Evolutionary conservation across 2,888 invertebrate species (phyloP).

Genomic region (Idaea straminata): DNA sequence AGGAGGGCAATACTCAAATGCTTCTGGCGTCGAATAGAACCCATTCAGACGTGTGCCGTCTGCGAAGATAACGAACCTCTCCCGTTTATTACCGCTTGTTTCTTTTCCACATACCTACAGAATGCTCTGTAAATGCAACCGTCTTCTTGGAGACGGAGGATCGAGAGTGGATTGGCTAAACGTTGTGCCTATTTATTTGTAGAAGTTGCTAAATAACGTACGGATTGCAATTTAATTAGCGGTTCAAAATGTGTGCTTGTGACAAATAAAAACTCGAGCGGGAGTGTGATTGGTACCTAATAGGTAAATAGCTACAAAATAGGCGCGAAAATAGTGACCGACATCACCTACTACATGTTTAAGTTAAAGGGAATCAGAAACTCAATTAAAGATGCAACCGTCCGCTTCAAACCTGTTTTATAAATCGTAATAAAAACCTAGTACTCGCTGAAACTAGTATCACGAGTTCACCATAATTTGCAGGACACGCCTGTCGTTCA

Average conservation of each 20-base stretch:
- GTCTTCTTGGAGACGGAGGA: background rate
- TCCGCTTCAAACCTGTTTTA: background rate
- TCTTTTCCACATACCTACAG: constrained; percentile 30
- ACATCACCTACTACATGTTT: background rate
- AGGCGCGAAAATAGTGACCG: background rate
- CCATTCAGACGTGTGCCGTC: constrained; percentile 68
- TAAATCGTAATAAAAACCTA: background rate
- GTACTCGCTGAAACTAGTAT: background rate
- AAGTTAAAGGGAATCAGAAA: background rate
- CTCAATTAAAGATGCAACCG: background rate
- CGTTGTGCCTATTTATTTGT: background rate
- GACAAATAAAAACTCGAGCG: background rate
- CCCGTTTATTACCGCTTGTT: constrained; percentile 63
- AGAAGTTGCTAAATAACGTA: background rate
- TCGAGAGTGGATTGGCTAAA: background rate
- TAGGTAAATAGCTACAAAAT: background rate
- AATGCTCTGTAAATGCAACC: background rate
- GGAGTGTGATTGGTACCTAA: background rate
- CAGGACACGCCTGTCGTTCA: constrained; percentile 20
- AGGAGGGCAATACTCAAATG: constrained; percentile 68
- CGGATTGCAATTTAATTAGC: background rate
- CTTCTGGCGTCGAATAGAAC: constrained; percentile 54
- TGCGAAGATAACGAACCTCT: constrained; percentile 70
- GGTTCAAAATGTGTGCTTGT: constrained; percentile 1
- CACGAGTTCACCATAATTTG: constrained; percentile 21